Evolutionary conservation across 2,797 vertebrate genomes (phyloP), one percentile per base, ranked within the genome.

Genomic region (Epinephelus malabaricus): DNA sequence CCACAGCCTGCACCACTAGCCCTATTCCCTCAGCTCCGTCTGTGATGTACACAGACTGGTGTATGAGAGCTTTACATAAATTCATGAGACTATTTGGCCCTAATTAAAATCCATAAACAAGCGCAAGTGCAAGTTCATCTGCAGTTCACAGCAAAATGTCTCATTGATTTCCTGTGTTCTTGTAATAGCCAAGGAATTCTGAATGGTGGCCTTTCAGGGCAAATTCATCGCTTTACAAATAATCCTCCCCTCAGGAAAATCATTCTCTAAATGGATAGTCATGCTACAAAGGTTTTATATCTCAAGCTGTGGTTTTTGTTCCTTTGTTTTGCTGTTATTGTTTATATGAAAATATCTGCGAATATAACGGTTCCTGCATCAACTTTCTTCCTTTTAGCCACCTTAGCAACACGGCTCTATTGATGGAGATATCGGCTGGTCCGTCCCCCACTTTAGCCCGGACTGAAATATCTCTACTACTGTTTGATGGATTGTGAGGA

Each of bases 31-130:
- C 54, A 38, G 73, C 79, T 63, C 76, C 3, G 55, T 76, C 81
- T 85, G 85, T 66, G 76, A 87, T 82, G 72, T 21, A 59, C 75
- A 65, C 78, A 21, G 61, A 30, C 69, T 72, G 67, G 30, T 54
- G 71, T 69, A 68, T 60, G 63, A 78, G 75, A 69, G 76, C 79
- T 79, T 86, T 90, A 78, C 90, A 91, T 89, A 91, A 83, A 93
- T 93, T 88, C 82, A 90, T 90, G 86, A 91, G 87, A 76, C 83
- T 86, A 84, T 92, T 89, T 87, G 84, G 86, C 59, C 79, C 86
- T 88, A 92, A 92, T 94, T 92, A 91, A 88, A 92, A 92, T 89
- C 81, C 81, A 89, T 87, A 86, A 92, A 89, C 87, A 89, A 90
- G 77, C 34, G 6, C 54, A 82, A 86, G 75, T 74, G 78, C 78